Evolutionary conservation across 2,797 vertebrate species (phyloP).

Genomic region (Rhinichthys osculus): DNA sequence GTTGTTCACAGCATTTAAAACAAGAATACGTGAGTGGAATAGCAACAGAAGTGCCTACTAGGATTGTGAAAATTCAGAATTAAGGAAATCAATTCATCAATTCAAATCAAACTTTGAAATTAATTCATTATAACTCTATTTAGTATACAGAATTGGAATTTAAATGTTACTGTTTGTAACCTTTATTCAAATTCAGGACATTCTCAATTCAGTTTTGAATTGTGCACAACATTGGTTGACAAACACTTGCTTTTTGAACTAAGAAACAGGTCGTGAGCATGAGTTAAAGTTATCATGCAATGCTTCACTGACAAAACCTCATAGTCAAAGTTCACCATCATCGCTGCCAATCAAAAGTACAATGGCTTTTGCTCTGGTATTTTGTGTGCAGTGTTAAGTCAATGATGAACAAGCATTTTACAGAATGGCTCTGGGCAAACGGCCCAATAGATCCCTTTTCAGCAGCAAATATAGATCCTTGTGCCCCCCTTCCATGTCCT

Average conservation of each 20-base stretch:
- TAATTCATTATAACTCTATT: not conserved
- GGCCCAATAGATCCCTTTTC: not conserved
- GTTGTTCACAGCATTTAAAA: not conserved
- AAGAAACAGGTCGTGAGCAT: not conserved
- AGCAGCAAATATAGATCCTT: slow-evolving; percentile 11
- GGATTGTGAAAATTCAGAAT: not conserved
- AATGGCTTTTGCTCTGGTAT: slow-evolving; percentile 22
- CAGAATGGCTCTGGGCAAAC: slow-evolving; percentile 12
- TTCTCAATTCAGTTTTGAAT: not conserved
- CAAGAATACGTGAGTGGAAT: not conserved
- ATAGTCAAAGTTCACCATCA: not conserved
- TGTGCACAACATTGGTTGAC: not conserved
- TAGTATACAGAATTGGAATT: too few relatives aligned
- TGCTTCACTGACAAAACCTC: not conserved
- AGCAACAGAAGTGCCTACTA: not conserved
- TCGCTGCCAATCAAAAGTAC: not conserved
- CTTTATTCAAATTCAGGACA: not conserved
- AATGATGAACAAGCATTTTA: slow-evolving; percentile 12
- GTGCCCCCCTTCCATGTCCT: slow-evolving; percentile 16
- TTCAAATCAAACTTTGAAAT: too few relatives aligned
- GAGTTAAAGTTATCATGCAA: not conserved
- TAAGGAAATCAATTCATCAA: too few relatives aligned
- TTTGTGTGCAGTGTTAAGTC: not conserved
- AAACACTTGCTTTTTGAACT: not conserved
- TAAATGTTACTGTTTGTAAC: not conserved